A percentile compares a stretch with the other conserved stretches of the same genome.
Conservation (phyloP, 2,797 vertebrate species). For the Agapornis canus region DNA sequence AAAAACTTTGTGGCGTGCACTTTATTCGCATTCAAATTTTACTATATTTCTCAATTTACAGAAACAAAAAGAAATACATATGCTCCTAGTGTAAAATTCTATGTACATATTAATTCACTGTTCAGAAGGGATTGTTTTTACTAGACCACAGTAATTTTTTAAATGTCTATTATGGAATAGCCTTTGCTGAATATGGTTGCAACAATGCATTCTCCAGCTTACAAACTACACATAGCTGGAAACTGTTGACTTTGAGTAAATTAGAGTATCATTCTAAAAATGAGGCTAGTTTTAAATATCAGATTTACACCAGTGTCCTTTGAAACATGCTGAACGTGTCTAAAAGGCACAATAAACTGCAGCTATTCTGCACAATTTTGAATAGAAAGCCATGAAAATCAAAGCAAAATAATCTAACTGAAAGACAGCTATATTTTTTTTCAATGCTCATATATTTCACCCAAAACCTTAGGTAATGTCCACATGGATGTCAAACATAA, state of each 20-base stretch:
- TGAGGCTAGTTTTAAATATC: neutral
- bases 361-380: neutral
- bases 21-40: neutral
- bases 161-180: neutral
- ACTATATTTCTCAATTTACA: neutral
- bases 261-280: neutral
- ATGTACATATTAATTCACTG: neutral
- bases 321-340: neutral
- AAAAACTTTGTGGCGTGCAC: accelerated
- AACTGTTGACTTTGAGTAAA: neutral
- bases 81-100: neutral
- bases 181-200: neutral
- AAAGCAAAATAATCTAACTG: neutral
- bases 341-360: neutral
- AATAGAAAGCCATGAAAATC: neutral
- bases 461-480: neutral
- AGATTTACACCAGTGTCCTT: neutral
- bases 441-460: neutral
- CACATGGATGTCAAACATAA: neutral
- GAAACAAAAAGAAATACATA: neutral
- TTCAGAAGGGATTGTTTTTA: neutral
- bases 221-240: neutral
- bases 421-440: neutral
- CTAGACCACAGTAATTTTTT: neutral
- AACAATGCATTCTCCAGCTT: neutral